Evolutionary conservation across 2,888 invertebrate genomes (phyloP).

Genomic region (Protodeltote pygarga): DNA sequence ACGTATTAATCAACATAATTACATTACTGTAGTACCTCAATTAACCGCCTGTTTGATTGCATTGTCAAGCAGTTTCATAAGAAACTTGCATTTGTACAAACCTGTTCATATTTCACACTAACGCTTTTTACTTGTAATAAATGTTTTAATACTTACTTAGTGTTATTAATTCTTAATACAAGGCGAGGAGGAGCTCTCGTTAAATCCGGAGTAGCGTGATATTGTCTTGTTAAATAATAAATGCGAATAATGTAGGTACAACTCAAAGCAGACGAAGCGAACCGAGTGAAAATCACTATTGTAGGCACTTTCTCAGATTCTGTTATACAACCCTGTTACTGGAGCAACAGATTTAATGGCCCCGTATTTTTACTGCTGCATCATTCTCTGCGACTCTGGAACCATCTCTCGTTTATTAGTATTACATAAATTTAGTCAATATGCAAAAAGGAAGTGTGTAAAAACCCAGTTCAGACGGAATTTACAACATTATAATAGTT

Average conservation of each 20-base stretch:
- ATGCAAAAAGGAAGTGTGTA: too few species aligned
- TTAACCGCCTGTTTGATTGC: constrained; percentile 19
- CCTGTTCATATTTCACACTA: constrained; percentile 19
- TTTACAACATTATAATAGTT: too few species aligned
- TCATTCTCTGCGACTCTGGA: constrained; percentile 17
- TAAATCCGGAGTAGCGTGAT: constrained; percentile 32
- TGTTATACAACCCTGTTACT: constrained; percentile 43
- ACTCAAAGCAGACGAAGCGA: constrained; percentile 35
- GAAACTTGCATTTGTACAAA: constrained; percentile 22
- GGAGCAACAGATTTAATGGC: constrained; percentile 38
- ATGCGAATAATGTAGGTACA: constrained; percentile 40
- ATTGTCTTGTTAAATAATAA: constrained; percentile 44
- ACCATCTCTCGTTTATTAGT: background rate
- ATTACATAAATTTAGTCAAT: background rate
- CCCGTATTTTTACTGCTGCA: constrained; percentile 25
- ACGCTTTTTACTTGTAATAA: constrained; percentile 33
- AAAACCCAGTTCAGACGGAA: too few species aligned
- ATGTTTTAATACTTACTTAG: constrained; percentile 21
- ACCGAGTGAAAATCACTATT: constrained; percentile 40
- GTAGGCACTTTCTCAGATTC: constrained; percentile 40
- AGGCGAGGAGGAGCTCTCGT: constrained; percentile 22
- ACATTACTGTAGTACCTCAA: constrained; percentile 18
- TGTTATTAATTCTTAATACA: constrained; percentile 28
- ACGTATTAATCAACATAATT: constrained; percentile 24
- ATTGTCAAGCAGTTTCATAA: constrained; percentile 26